Conservation (phyloP, 2,113 vertebrate genomes). For the Zapornia atra region DNA sequence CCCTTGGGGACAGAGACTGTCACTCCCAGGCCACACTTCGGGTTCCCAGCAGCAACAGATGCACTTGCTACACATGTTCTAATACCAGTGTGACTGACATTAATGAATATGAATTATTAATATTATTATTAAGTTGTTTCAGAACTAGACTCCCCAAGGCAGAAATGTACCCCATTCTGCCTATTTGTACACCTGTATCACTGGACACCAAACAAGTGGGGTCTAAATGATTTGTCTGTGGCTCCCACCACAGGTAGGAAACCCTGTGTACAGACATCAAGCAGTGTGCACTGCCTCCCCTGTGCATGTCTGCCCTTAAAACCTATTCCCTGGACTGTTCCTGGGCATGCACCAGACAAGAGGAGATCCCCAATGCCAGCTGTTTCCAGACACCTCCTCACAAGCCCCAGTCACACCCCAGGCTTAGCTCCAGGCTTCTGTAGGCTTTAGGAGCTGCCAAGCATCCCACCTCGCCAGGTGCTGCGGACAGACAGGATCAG, state of each 20-base stretch:
- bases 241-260: neutral
- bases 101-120: neutral
- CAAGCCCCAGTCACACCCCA: neutral
- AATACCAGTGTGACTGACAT: neutral
- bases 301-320: neutral
- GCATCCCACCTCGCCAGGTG: neutral
- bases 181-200: neutral
- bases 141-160: neutral
- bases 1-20: neutral
- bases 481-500: fast-evolving
- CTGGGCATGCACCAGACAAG: neutral
- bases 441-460: neutral
- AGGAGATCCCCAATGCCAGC: neutral
- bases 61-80: neutral
- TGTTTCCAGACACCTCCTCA: neutral
- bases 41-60: neutral
- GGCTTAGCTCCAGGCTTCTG: neutral
- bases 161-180: neutral
- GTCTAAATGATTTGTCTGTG: neutral
- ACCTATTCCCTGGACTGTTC: neutral
- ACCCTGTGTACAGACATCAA: fast-evolving
- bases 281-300: neutral
- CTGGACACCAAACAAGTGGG: neutral
- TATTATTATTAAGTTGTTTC: neutral
- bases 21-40: neutral